Evolutionary conservation across 2,888 invertebrate species (phyloP), one percentile per base, ranked within the genome.

Genomic region (Leptopilina myrica): DNA sequence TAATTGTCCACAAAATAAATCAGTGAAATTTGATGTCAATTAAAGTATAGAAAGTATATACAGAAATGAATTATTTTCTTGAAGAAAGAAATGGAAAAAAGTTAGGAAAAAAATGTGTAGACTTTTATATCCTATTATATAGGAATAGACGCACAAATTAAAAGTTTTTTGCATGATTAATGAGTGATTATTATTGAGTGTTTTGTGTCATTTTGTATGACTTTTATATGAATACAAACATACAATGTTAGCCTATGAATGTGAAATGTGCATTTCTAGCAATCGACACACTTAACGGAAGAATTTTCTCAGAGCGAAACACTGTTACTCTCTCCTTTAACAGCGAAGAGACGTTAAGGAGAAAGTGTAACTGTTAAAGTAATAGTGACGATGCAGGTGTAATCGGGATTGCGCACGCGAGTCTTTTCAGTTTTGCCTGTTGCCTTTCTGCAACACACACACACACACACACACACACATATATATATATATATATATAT

Each of bases 351-450:
- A 84, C 84, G 84, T 80, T 81, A 81, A 83, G 85, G 89, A 87
- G 90, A 91, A 90, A 90, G 90, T 91, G 88, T 89, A 90, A 91
- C 90, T 88, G 89, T 88, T 88, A 86, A 86, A 88, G 90, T 91
- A 90, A 91, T 87, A 89, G 88, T 86, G 87, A 88, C 87, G 88
- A 88, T 88, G 87, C 88, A 88, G 88, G 89, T 90, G 90, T 90
- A 90, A 91, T 90, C 90, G 87, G 84, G 87, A 89, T 90, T 90
- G 90, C 90, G 87, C 88, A 86, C 89, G 87, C 88, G 86, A 86
- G 83, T 79, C 79, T 80, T 79, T 20, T 83, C 64, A 43, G 76
- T 69, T 53, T 49, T 49, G 12, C 49, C 12, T 49, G 46, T 33
- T 64, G 67, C 64, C 53, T 69, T 49, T 26, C 65, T 76, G 64